Percentiles rank a stretch among this genome's conserved stretches.
Conservation (phyloP, 2,797 vertebrate species). For the Rousettus madagascariensis region DNA sequence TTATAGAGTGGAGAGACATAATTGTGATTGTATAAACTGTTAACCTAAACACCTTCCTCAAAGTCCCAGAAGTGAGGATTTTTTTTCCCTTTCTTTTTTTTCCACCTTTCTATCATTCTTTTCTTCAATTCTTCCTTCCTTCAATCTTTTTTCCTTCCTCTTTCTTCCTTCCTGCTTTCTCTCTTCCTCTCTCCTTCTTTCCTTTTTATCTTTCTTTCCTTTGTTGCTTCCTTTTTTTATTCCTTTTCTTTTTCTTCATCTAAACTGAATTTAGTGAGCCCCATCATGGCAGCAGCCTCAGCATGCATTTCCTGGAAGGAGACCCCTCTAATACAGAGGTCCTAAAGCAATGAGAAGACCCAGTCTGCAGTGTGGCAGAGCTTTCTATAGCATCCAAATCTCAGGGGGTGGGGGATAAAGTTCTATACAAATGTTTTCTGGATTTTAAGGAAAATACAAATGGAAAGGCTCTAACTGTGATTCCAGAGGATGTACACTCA, state of each 20-base stretch:
- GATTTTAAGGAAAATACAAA: slow-evolving; percentile 9
- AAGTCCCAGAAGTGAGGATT: not conserved
- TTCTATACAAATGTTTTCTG: not conserved
- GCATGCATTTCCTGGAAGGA: not conserved
- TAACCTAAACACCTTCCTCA: not conserved
- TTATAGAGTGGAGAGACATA: not conserved
- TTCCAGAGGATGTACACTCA: not conserved
- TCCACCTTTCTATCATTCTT: not conserved
- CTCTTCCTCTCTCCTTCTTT: too few relatives aligned
- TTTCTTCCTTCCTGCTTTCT: too few relatives aligned
- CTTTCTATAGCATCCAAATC: not conserved
- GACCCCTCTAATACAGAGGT: not conserved
- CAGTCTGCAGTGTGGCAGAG: not conserved
- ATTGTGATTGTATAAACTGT: not conserved
- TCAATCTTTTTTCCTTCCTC: not conserved
- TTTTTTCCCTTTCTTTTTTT: not conserved
- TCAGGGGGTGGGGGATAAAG: not conserved
- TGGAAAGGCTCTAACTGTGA: not conserved
- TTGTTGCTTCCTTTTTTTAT: too few relatives aligned
- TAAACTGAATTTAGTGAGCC: not conserved
- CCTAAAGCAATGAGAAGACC: not conserved
- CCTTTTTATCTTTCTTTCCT: too few relatives aligned
- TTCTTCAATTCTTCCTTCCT: not conserved
- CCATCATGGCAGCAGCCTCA: not conserved
- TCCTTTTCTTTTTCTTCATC: not conserved